Evolutionary conservation across 2,888 invertebrate species (phyloP).

Genomic region (Trichogramma dendrolimi): DNA sequence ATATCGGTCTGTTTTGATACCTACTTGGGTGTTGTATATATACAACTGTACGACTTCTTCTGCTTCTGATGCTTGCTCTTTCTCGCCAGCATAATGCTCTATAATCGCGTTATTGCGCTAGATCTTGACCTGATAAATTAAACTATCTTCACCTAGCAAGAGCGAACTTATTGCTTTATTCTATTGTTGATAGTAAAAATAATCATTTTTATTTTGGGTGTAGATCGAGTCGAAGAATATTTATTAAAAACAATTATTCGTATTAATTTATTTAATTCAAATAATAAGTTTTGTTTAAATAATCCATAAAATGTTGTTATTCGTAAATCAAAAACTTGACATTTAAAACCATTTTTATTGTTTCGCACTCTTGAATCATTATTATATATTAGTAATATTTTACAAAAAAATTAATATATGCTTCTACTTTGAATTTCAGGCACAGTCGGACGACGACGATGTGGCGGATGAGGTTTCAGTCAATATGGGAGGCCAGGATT

Average conservation of each 20-base stretch:
- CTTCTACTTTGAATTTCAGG: slow-evolving; percentile 58
- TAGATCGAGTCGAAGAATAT: too few species aligned
- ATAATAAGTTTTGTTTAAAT: not conserved
- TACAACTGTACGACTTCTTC: slow-evolving; percentile 22
- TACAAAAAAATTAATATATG: too few species aligned
- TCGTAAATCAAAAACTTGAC: too few species aligned
- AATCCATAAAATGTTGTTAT: not conserved
- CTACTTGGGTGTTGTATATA: not conserved
- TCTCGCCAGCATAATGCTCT: slow-evolving; percentile 17
- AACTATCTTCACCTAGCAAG: not conserved
- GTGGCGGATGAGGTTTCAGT: slow-evolving; percentile 93
- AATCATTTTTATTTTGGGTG: not conserved
- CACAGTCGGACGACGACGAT: slow-evolving; percentile 97
- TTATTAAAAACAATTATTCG: not conserved
- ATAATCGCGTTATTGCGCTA: slow-evolving; percentile 28
- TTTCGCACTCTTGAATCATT: too few species aligned
- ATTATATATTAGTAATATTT: slow-evolving; percentile 5
- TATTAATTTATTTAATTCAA: not conserved
- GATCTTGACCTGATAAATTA: slow-evolving; percentile 25
- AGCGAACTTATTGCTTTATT: too few species aligned
- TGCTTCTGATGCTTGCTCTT: slow-evolving; percentile 9
- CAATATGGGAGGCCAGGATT: slow-evolving; percentile 82
- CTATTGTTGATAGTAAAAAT: not conserved
- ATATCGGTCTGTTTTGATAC: not conserved
- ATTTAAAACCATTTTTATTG: too few species aligned